These are phyloP conservation scores for Chloropsis hardwickii DNA, from an alignment of 2,113 vertebrate species.

Conservation along the genomic window DNA sequence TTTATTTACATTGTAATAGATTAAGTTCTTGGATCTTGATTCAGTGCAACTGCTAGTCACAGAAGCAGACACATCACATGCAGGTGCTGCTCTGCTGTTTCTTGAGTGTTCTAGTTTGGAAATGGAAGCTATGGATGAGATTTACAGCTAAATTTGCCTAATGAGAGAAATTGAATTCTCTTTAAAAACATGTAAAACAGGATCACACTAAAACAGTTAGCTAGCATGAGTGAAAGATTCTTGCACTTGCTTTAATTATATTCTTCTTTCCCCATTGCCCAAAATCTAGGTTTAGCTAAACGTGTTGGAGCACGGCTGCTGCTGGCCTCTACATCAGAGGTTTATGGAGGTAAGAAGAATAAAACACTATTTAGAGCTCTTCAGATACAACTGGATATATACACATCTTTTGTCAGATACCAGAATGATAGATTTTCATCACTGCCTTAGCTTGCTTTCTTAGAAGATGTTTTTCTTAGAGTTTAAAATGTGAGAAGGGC, in stretches of 20 bases:
- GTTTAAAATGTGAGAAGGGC: neutral
- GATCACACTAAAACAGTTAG: neutral
- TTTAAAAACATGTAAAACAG: neutral
- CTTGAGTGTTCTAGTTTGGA: neutral
- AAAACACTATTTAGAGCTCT: neutral
- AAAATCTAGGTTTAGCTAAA: slow-evolving; percentile 87
- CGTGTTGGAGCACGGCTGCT: slow-evolving; percentile 94
- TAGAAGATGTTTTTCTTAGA: neutral
- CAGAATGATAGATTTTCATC: neutral
- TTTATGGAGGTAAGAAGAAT: slow-evolving; percentile 90
- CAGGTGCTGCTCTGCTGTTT: neutral
- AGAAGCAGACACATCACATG: neutral
- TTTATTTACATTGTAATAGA: neutral
- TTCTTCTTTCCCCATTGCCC: neutral
- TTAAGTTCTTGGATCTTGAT: neutral
- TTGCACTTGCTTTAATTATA: neutral
- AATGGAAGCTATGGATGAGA: neutral
- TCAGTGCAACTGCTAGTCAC: neutral
- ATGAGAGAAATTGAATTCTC: neutral
- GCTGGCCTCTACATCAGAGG: slow-evolving; percentile 94
- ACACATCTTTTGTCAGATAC: neutral
- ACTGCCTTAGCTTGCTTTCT: neutral
- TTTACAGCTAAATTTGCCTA: neutral
- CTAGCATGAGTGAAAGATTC: neutral
- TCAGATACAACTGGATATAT: neutral